Evolutionary conservation across 2,888 invertebrate genomes (phyloP).

Genomic region (Baccha elongata): DNA sequence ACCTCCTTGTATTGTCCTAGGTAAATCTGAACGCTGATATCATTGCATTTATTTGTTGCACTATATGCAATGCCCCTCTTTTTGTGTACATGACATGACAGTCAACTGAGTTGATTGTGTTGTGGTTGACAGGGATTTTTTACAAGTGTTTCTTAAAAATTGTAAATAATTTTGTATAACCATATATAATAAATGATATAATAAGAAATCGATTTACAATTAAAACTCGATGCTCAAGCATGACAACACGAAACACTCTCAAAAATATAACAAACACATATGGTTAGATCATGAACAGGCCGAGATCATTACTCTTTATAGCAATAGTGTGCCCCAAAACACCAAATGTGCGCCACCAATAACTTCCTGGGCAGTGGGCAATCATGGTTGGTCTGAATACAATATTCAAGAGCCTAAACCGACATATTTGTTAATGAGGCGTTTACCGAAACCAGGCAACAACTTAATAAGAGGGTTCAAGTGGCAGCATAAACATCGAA

Average conservation of each 20-base stretch:
- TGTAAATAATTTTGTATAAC: no score
- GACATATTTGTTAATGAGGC: conserved; percentile 54
- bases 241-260: conserved; percentile 29
- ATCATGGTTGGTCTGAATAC: conserved; percentile 7
- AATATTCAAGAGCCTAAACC: conserved; percentile 48
- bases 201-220: no score
- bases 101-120: no score
- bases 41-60: no score
- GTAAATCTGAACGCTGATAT: no score
- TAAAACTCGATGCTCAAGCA: conserved; percentile 43
- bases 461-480: conserved; percentile 42
- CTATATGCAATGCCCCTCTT: no score
- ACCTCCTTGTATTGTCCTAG: no score
- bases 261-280: conserved; percentile 48
- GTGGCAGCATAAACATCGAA: conserved; percentile 55
- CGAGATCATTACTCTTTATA: conserved; percentile 51
- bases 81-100: no score
- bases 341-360: conserved; percentile 16
- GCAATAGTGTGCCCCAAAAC: background rate
- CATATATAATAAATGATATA: no score
- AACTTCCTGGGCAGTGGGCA: background rate
- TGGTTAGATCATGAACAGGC: conserved; percentile 51
- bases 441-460: conserved; percentile 35
- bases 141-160: no score
- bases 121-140: no score